A percentile compares a stretch with the other conserved stretches of the same genome.
Conservation (phyloP, 92 coral and sea anemone species). For the Metridium senile region DNA sequence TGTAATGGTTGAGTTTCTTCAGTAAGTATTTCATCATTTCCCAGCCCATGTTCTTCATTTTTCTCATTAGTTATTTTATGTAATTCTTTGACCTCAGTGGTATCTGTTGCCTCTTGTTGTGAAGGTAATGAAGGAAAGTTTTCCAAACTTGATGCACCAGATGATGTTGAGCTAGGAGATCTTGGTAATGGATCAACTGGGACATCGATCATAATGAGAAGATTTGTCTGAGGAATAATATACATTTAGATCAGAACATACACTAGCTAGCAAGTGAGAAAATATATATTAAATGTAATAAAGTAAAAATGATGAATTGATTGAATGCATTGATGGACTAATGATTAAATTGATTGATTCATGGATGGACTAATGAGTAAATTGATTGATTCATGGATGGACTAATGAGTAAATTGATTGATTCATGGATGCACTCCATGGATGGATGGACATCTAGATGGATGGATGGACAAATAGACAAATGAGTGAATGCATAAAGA, state of each 20-base stretch:
- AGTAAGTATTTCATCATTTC: conserved; percentile 4
- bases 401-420: not conserved
- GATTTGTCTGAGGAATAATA: conserved; percentile 20
- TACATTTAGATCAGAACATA: not conserved
- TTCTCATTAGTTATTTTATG: not conserved
- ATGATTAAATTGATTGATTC: too few species aligned
- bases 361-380: too few species aligned
- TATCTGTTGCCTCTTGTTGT: not conserved
- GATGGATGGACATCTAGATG: too few species aligned
- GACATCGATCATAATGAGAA: conserved; percentile 4
- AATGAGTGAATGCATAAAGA: not conserved
- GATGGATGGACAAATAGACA: not conserved
- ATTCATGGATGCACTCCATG: too few species aligned
- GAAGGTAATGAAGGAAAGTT: conserved; percentile 34
- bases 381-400: too few species aligned
- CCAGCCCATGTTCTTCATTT: not conserved
- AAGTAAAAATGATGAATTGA: too few species aligned
- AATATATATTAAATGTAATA: too few species aligned
- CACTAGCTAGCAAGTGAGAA: too few species aligned
- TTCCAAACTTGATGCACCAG: conserved; percentile 1
- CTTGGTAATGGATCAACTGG: conserved; percentile 8
- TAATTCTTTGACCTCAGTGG: not conserved
- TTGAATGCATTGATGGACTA: too few species aligned
- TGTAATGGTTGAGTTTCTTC: too few species aligned
- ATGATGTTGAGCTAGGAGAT: not conserved